Conservation (phyloP, 2,113 vertebrate genomes). For the Triplophysa dalaica region DNA sequence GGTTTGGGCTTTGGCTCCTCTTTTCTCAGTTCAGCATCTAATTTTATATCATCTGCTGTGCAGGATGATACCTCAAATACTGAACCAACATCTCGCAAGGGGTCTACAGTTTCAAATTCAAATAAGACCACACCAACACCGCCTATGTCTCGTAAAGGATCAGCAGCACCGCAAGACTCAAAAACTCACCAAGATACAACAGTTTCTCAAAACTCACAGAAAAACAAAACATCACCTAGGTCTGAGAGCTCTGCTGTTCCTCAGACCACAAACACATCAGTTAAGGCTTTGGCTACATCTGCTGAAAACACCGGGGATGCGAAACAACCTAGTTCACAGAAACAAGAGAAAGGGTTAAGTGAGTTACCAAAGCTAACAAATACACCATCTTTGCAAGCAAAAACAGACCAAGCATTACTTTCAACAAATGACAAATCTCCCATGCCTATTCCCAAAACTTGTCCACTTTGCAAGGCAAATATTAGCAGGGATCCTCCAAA, state of each 20-base stretch:
- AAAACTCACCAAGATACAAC: constrained; percentile 35
- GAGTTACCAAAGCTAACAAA: constrained; percentile 37
- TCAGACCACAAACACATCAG: constrained; percentile 46
- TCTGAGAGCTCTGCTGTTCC: constrained; percentile 56
- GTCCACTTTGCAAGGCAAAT: constrained; percentile 86
- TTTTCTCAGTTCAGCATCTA: constrained; percentile 74
- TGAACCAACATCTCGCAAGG: constrained; percentile 69
- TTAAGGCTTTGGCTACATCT: not conserved
- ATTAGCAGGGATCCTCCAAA: constrained; percentile 85
- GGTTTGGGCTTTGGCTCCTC: constrained; percentile 78
- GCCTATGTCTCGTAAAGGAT: constrained; percentile 17
- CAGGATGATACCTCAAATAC: constrained; percentile 68
- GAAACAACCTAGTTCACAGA: constrained; percentile 56
- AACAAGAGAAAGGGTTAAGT: constrained; percentile 40
- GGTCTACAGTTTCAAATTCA: constrained; percentile 46
- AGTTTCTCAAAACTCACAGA: constrained; percentile 34
- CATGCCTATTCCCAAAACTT: constrained; percentile 62
- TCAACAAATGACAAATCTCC: constrained; percentile 46
- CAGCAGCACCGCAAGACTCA: constrained; percentile 46
- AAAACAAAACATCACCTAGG: constrained; percentile 27
- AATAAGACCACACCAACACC: constrained; percentile 55
- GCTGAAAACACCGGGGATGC: constrained; percentile 26
- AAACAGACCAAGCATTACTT: constrained; percentile 55
- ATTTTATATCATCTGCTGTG: constrained; percentile 69
- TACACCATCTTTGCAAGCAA: constrained; percentile 59